Evolutionary conservation across 2,888 invertebrate genomes (phyloP).

Genomic region (Leptothorax acervorum): DNA sequence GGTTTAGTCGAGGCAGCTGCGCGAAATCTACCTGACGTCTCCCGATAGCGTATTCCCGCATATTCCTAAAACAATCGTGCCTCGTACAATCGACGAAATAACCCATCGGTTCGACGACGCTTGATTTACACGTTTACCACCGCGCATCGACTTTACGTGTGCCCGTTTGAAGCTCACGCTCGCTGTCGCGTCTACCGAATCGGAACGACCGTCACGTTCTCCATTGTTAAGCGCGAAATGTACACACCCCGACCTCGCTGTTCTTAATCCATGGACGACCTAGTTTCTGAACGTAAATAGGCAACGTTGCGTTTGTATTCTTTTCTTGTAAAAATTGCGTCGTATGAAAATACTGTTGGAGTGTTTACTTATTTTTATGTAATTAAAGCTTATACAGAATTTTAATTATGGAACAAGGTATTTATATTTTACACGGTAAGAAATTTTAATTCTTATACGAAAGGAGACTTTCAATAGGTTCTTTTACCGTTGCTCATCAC

Average conservation of each 20-base stretch:
- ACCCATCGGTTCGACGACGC: constrained; percentile 1
- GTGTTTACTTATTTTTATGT: neutral
- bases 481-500: neutral
- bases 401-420: neutral
- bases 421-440: neutral
- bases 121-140: constrained; percentile 32
- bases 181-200: constrained; percentile 29
- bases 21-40: constrained; percentile 37
- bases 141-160: constrained; percentile 28
- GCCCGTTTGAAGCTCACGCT: constrained; percentile 23
- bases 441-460: neutral
- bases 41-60: constrained; percentile 1
- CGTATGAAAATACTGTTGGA: neutral
- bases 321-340: neutral
- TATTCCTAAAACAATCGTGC: constrained; percentile 44
- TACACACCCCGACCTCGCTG: constrained; percentile 12
- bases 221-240: constrained; percentile 29
- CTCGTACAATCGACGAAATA: constrained; percentile 34
- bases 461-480: neutral
- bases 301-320: neutral
- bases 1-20: constrained; percentile 35
- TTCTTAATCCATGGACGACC: constrained; percentile 22
- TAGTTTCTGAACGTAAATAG: constrained; percentile 4
- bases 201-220: constrained; percentile 17
- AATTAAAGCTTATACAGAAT: neutral